Evolutionary conservation across 2,113 vertebrate genomes (phyloP), one percentile per base, ranked within the genome.

Genomic region (Oophaga pumilio): DNA sequence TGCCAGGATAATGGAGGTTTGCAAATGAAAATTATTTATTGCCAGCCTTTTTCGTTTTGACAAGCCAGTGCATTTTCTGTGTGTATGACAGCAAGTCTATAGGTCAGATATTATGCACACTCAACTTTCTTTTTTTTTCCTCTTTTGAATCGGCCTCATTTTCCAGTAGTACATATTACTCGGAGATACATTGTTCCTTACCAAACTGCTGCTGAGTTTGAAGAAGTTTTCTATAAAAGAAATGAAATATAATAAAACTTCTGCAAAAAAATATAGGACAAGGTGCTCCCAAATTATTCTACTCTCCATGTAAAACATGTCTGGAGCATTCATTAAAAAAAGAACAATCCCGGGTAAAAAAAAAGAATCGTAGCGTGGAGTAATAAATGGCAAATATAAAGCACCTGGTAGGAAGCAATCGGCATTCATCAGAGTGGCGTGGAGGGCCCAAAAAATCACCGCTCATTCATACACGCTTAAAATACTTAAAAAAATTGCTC

Each of bases 21-120:
- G 50, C 50, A 60, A 73, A 81, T 73, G 78, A 59, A 81, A 81
- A 87, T 87, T 50, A 87, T 68, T 80, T 80, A 81, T 81, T 69
- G 52, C 50, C 78, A 49, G 28, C 12, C 52, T 71, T 59, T 87
- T 73, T 10, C 76, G 33, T 43, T 87, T 26, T 81, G 77, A 81
- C 77, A 73, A 87, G 60, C 43, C 11, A 28, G 20, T 22, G 33
- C 76, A 68, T 86, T 86, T 66, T 52, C 59, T 53, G 49, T 68
- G 62, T 56, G 85, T 56, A 56, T 78, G 85, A 69, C 76, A 79
- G 76, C 60, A 15, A 86, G 76, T 56, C 85, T 86, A 52, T 57
- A 86, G 85, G 85, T 86, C 85, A 79, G 43, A 69, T 69, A 68
- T 69, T 33, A 33, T 69, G 85, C 49, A 79, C 24, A 17, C 62